phyloP scores from a whole-genome alignment of 2,113 vertebrate genomes.

The Corvus hawaiiensis region DNA sequence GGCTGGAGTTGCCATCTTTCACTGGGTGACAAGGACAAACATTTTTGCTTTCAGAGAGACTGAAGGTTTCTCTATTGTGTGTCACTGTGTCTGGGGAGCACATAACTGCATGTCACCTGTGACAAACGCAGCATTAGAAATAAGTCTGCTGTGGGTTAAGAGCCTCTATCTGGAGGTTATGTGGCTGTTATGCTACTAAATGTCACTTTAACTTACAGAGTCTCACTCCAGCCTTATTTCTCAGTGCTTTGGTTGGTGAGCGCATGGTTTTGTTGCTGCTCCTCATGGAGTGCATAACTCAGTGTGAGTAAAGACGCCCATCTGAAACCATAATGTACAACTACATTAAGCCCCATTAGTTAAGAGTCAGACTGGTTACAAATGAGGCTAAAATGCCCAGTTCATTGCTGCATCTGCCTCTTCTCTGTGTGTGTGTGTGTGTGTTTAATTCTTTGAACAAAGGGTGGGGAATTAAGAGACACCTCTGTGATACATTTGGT shows the following conservation, averaged over 20 bases:
- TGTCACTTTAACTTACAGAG: slow-evolving; percentile 16
- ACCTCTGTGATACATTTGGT: background rate
- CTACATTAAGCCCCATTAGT: background rate
- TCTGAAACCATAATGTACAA: background rate
- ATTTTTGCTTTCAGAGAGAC: background rate
- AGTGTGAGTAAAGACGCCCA: background rate
- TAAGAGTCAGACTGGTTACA: slow-evolving; percentile 7
- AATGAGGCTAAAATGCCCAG: background rate
- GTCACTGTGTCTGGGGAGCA: background rate
- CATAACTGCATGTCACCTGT: background rate
- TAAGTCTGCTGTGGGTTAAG: background rate
- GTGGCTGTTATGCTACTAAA: slow-evolving; percentile 30
- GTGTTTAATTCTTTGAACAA: slow-evolving; percentile 3
- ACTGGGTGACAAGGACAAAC: slow-evolving; percentile 14
- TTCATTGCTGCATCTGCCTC: background rate
- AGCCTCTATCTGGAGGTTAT: background rate
- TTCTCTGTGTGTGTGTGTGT: background rate
- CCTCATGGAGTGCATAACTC: background rate
- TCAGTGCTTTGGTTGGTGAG: background rate
- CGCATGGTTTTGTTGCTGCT: background rate
- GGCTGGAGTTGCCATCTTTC: background rate
- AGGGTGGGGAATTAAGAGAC: slow-evolving; percentile 12
- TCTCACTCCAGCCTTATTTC: background rate
- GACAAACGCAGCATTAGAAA: slow-evolving; percentile 18
- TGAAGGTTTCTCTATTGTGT: background rate